Base-by-base conservation (phyloP, 2,797 vertebrate genomes). In the Anolis apletophallus region DNA sequence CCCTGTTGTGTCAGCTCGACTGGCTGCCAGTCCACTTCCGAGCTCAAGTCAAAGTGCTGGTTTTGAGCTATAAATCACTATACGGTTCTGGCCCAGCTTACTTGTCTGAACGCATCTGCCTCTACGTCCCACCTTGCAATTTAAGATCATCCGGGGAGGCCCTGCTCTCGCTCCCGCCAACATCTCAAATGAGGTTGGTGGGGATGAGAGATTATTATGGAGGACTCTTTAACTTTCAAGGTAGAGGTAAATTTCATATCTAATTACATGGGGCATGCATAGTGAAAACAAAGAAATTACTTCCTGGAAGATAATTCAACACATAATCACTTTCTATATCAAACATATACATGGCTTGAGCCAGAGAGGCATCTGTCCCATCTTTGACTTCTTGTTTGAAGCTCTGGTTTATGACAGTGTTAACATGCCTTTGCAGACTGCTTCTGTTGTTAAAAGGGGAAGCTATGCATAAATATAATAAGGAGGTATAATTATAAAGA, bases 371-470 rank as follows among this genome's bases (percentile, higher is more conserved):
- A 73, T 73, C 52, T 72, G 19, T 12, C 34, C 34, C 34, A 68
- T n/a, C 29, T 54, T 68, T 40, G 57, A 16, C 34, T 87, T 29
- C 21, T 57, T 8, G 34, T 76, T 68, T 79, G 34, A 34, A 80
- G 12, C 46, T 46, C 36, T 64, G 69, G 67, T 59, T 72, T 54
- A 73, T 59, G 67, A n/a, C 72, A 61, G 32, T 87, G n/a, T 79
- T 83, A 83, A 54, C 54, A 54, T 54, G n/a, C n/a, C 68, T 79
- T 83, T 71, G 67, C 40, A 73, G 79, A 61, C 19, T 79, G 40
- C 40, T 64, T 78, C 50, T 40, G 23, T 78, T 75, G 59, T 86
- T 67, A 29, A 40, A 46, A 68, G 26, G 50, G 50, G 61, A 67
- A 81, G 54, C 68, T 68, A 57, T 78, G 52, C 54, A 73, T 79